A percentile compares a stretch with the other conserved stretches of the same genome.
phyloP scores from a whole-genome alignment of 2,888 invertebrate genomes.

The Drosophila peninsularis region DNA sequence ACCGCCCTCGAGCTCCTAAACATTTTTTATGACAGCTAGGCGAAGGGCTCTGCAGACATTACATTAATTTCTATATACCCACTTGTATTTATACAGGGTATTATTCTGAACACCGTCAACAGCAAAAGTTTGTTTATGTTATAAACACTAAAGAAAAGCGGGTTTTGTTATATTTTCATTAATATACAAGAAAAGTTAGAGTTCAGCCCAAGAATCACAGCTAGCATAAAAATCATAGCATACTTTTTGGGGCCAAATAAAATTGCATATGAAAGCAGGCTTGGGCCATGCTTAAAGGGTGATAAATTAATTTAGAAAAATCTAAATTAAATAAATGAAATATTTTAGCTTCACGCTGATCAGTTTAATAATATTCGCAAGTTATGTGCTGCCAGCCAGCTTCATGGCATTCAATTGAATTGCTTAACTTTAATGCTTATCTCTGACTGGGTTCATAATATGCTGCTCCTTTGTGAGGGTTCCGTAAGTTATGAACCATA shows the following conservation, averaged over 20 bases:
- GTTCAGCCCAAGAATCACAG: not conserved
- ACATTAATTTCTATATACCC: not conserved
- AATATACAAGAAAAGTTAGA: not conserved
- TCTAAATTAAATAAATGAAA: not conserved
- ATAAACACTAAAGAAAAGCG: not conserved
- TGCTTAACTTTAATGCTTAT: constrained; percentile 41
- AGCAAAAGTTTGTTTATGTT: not conserved
- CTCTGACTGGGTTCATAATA: constrained; percentile 18
- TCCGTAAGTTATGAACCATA: constrained; percentile 54
- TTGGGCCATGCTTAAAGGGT: accelerated
- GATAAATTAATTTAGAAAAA: not conserved
- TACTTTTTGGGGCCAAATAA: not conserved
- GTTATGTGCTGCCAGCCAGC: not conserved
- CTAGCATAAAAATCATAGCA: not conserved
- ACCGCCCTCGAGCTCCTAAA: too few relatives aligned
- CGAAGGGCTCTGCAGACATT: not conserved
- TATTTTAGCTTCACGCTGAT: not conserved
- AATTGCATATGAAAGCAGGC: not conserved
- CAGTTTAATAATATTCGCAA: constrained; percentile 5
- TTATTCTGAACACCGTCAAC: not conserved
- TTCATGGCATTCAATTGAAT: constrained; percentile 39
- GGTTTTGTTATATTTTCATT: not conserved
- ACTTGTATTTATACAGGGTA: not conserved
- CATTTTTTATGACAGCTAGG: too few relatives aligned
- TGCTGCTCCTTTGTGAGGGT: constrained; percentile 24